These are phyloP conservation scores for Ploceus nigricollis DNA, from an alignment of 2,113 vertebrate genomes.

Conservation along the genomic window DNA sequence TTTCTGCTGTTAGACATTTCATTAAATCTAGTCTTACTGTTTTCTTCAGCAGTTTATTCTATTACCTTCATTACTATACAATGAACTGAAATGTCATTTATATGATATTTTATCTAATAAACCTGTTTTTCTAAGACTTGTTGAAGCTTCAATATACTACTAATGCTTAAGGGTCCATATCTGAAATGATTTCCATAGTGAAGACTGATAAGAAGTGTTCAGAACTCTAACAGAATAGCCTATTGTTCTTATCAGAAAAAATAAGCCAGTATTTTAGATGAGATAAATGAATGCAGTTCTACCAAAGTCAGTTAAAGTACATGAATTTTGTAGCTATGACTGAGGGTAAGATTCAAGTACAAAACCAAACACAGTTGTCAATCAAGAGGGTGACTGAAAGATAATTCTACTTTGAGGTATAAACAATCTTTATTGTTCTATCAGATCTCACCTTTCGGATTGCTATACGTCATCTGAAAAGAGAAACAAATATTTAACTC, in stretches of 20 bases:
- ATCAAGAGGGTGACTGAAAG: background rate
- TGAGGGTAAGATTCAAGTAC: background rate
- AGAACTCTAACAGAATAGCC: background rate
- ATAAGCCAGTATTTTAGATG: background rate
- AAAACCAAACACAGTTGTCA: background rate
- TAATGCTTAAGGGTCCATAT: background rate
- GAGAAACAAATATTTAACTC: background rate
- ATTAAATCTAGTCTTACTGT: background rate
- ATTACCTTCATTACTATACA: background rate
- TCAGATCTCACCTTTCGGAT: background rate
- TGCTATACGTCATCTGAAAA: background rate
- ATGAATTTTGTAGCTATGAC: background rate
- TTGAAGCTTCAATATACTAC: background rate
- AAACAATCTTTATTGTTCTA: background rate
- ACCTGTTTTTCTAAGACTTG: background rate
- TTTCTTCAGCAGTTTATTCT: background rate
- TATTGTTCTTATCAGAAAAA: background rate
- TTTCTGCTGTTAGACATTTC: background rate
- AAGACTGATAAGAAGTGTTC: background rate
- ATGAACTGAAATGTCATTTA: background rate
- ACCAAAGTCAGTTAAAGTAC: background rate
- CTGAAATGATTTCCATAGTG: background rate
- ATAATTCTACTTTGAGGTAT: background rate
- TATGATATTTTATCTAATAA: background rate
- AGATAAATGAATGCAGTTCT: background rate